Conservation (phyloP, 2,113 vertebrate genomes). For the Eira barbara region DNA sequence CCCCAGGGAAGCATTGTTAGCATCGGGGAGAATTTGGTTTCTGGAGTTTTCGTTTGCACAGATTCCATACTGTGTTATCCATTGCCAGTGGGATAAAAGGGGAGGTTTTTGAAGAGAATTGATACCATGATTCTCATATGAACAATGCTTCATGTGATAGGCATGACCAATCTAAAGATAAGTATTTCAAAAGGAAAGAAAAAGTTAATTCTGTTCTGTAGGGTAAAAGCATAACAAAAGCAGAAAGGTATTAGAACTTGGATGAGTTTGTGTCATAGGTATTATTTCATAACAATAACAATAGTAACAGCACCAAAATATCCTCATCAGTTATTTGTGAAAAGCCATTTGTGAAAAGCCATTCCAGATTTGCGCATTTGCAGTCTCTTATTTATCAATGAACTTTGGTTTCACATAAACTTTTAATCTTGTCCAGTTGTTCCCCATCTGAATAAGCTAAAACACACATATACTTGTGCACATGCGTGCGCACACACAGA, state of each 20-base stretch:
- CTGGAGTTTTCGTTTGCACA: conserved; percentile 45
- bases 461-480: not conserved
- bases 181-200: conserved; percentile 40
- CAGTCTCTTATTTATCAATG: not conserved
- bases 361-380: not conserved
- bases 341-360: not conserved
- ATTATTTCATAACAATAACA: not conserved
- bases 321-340: not conserved
- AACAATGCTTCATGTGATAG: conserved; percentile 48
- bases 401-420: not conserved
- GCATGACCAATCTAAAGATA: conserved; percentile 38
- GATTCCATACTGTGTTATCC: conserved; percentile 51
- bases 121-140: conserved; percentile 44
- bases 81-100: conserved; percentile 35
- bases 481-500: not conserved
- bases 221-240: not conserved
- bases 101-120: conserved; percentile 29
- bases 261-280: not conserved
- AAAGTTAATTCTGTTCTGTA: not conserved
- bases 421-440: not conserved
- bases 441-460: not conserved
- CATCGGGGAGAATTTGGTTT: conserved; percentile 47
- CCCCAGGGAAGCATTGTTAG: conserved; percentile 45
- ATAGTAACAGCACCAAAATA: not conserved
- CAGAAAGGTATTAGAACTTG: not conserved